Evolutionary conservation across 2,888 invertebrate species (phyloP), one percentile per base, ranked within the genome.

Genomic region (Nymphalis urticae): DNA sequence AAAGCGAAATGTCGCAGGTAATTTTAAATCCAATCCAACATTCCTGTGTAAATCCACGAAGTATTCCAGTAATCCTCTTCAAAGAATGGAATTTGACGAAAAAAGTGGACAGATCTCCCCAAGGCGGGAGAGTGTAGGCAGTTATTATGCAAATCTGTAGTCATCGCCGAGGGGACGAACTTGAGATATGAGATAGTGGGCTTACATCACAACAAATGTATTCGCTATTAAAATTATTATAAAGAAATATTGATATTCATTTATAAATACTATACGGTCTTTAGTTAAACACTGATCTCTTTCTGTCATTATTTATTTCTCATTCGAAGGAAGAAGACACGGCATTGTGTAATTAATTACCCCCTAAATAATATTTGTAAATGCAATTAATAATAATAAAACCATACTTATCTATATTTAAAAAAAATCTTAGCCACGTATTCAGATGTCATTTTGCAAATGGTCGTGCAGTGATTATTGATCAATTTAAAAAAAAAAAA

Each of bases 81-180:
- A 83, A 85, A 84, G 82, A 81, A 78, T 79, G 82, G 86, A 85
- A 87, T 86, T 85, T 85, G 84, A 85, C 82, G 80, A 84, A 86
- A 86, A 86, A 84, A 81, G 80, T 79, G 80, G 77, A 79, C 76
- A 74, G 72, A 74, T 75, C 70, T 76, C 80, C 83, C 79, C 67
- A 64, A 67, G 82, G 83, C 81, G 70, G 74, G 73, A 61, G 68
- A 66, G 66, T 75, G 76, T 71, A 76, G 77, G 75, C 80, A 81
- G 85, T 87, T 87, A 85, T 88, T 89, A 89, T 88, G 88, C 87
- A 88, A 88, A 89, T 88, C 82, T 75, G 70, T 77, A 77, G 82
- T 76, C 80, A 75, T 78, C 79, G 82, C 77, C 75, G 75, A 76
- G 79, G 78, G 75, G 75, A 74, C 77, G 64, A 77, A 76, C 69